A percentile compares a stretch with the other conserved stretches of the same genome.
Conservation (phyloP, 1,140 invertebrate species). For the Hylaeus anthracinus region DNA sequence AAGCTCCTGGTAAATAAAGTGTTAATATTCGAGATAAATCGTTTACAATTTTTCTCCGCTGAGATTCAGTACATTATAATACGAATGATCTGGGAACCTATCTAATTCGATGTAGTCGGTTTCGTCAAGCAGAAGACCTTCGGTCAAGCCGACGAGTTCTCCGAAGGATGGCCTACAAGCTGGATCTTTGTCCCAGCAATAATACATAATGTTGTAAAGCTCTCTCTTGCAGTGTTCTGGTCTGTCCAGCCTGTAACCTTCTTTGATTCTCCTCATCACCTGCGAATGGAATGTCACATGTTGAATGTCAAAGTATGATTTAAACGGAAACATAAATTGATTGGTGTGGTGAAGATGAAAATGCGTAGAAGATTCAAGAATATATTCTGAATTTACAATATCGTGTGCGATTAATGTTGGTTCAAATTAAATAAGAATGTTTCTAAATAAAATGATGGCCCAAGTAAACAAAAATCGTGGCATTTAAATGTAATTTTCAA, state of each 20-base stretch:
- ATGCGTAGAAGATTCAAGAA: too few relatives aligned
- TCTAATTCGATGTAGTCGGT: conserved; percentile 96
- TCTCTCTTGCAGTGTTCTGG: conserved; percentile 94
- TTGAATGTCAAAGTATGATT: not conserved
- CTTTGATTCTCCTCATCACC: conserved; percentile 84
- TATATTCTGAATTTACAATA: too few relatives aligned
- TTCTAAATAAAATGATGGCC: too few relatives aligned
- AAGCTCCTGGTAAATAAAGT: too few relatives aligned
- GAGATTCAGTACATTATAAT: conserved; percentile 94
- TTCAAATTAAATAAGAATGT: too few relatives aligned
- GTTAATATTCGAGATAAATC: not conserved
- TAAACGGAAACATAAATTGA: too few relatives aligned
- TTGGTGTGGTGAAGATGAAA: too few relatives aligned
- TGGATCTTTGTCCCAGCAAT: conserved; percentile 94
- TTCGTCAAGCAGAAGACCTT: conserved; percentile 91
- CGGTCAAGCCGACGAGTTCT: conserved; percentile 89
- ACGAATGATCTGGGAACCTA: conserved; percentile 95
- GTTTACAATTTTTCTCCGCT: conserved; percentile 91
- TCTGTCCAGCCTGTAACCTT: conserved; percentile 92
- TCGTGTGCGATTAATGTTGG: too few relatives aligned
- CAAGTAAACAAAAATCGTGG: too few relatives aligned
- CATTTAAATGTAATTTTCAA: too few relatives aligned
- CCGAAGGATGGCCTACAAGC: conserved; percentile 88
- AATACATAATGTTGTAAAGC: conserved; percentile 96
- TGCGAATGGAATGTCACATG: conserved; percentile 68